A percentile compares a stretch with the other conserved stretches of the same genome.
These are phyloP conservation scores for Drosophila yakuba DNA, from an alignment of 1,140 invertebrate genomes.

Conservation along the genomic window DNA sequence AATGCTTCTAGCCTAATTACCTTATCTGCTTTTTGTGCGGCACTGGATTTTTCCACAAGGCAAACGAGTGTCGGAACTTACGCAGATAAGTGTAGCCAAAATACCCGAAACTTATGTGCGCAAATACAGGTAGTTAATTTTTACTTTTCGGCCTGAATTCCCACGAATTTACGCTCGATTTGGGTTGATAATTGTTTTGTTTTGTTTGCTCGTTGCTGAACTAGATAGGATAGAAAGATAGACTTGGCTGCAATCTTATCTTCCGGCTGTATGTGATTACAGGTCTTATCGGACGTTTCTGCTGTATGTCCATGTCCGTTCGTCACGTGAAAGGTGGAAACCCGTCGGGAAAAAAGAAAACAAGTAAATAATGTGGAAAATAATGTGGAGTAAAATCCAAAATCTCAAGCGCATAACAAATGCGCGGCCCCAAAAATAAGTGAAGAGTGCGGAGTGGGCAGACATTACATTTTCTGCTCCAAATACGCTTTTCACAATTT, in stretches of 20 bases:
- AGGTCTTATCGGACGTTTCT: constrained; percentile 5
- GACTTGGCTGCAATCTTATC: constrained; percentile 4
- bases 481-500: constrained; percentile 81
- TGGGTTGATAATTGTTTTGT: background rate
- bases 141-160: constrained; percentile 1
- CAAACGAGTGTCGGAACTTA: background rate
- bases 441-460: constrained; percentile 11
- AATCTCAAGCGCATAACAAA: constrained; percentile 49
- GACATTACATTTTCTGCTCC: constrained; percentile 81
- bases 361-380: constrained; percentile 9
- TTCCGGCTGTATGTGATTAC: background rate
- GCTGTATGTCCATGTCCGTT: background rate
- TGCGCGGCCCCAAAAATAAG: constrained; percentile 31
- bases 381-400: constrained; percentile 7
- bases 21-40: constrained; percentile 15
- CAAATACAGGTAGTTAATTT: constrained; percentile 2
- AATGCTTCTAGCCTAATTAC: constrained; percentile 9
- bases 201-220: background rate
- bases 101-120: background rate
- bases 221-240: background rate
- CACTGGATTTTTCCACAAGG: constrained; percentile 28
- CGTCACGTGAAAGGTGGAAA: constrained; percentile 15
- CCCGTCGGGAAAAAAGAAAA: background rate
- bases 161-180: constrained; percentile 7
- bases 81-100: constrained; percentile 13